Conservation (phyloP, 2,888 invertebrate genomes). For the Eupithecia exiguata region DNA sequence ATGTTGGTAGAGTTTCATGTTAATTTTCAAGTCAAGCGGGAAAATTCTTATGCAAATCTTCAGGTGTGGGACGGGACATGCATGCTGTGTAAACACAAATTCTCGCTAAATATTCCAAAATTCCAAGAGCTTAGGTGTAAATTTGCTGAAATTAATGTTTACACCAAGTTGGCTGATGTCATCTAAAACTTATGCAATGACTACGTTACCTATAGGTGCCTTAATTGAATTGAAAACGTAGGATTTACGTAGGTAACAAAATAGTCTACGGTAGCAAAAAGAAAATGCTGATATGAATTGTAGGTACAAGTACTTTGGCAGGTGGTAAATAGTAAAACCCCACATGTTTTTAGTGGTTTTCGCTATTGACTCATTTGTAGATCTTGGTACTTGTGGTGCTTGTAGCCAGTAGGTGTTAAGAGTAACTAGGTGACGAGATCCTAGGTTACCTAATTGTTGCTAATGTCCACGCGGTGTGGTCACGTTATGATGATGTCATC, state of each 20-base stretch:
- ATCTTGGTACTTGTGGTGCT: slow-evolving; percentile 17
- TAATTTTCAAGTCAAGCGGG: slow-evolving; percentile 34
- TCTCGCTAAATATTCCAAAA: slow-evolving; percentile 25
- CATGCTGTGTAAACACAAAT: slow-evolving; percentile 27
- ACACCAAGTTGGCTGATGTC: background rate
- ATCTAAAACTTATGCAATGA: background rate
- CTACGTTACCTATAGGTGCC: background rate
- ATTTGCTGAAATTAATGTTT: slow-evolving; percentile 20
- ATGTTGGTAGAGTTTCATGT: slow-evolving; percentile 28
- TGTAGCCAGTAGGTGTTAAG: slow-evolving; percentile 29
- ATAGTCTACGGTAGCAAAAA: background rate
- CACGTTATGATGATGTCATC: slow-evolving; percentile 35
- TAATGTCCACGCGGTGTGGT: slow-evolving; percentile 38
- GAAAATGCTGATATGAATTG: background rate
- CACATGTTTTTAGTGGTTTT: background rate
- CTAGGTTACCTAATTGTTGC: slow-evolving; percentile 39
- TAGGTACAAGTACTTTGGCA: background rate
- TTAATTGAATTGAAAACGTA: background rate
- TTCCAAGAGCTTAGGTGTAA: slow-evolving; percentile 10
- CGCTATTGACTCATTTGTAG: slow-evolving; percentile 12
- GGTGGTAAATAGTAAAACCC: background rate
- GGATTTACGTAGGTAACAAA: background rate
- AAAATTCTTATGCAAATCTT: slow-evolving; percentile 35
- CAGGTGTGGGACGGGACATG: slow-evolving; percentile 33
- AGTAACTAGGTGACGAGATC: slow-evolving; percentile 38